Conservation (phyloP, 2,113 vertebrate genomes). For the Genyomyrus donnyi region DNA sequence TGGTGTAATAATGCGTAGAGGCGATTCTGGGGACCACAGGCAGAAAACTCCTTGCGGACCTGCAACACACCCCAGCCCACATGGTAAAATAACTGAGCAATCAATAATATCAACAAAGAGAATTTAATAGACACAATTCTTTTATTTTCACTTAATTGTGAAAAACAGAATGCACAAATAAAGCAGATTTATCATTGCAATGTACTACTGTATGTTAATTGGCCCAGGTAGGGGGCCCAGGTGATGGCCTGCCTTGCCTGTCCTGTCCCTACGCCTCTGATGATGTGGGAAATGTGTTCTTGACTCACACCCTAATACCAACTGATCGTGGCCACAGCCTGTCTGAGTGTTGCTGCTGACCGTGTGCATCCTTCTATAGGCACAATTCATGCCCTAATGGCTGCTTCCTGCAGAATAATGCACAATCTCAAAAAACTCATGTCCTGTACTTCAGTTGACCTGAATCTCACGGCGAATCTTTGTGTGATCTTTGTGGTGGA, state of each 20-base stretch:
- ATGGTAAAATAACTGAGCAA: not conserved
- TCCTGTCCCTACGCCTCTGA: too few relatives aligned
- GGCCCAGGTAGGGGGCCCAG: not conserved
- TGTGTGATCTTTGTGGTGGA: not conserved
- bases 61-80: not conserved
- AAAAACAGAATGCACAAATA: not conserved
- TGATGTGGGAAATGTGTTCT: not conserved
- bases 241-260: too few relatives aligned
- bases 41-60: not conserved
- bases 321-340: not conserved
- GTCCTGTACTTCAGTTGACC: not conserved
- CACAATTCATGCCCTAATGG: not conserved
- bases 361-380: not conserved
- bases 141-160: not conserved
- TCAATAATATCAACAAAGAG: too few relatives aligned
- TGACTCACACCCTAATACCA: not conserved
- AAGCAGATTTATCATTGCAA: not conserved
- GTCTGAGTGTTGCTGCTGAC: not conserved
- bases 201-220: not conserved
- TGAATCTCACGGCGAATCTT: not conserved
- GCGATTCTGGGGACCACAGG: not conserved
- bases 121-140: too few relatives aligned
- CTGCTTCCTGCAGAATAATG: not conserved
- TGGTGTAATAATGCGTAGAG: not conserved
- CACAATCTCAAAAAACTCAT: not conserved